Conservation (phyloP, 2,797 vertebrate genomes). For the Odontamblyopus lacepedii region DNA sequence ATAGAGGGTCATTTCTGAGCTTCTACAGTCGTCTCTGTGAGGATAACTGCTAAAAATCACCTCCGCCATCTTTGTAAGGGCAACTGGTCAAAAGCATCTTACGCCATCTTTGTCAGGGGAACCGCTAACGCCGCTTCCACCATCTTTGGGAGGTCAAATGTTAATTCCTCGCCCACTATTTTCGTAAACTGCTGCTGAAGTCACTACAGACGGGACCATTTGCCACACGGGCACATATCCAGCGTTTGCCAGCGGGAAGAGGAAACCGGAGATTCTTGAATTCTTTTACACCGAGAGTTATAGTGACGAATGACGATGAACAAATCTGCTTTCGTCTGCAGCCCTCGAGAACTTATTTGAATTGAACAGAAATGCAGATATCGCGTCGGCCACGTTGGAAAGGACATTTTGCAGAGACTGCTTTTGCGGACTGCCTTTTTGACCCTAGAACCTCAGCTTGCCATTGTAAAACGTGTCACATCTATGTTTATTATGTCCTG, state of each 20-base stretch:
- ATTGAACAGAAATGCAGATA: background rate
- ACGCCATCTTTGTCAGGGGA: too few relatives aligned
- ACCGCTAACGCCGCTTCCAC: too few relatives aligned
- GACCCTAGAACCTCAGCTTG: conserved; percentile 63
- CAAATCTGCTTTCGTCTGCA: conserved; percentile 20
- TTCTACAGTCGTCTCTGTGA: background rate
- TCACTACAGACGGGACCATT: conserved; percentile 1
- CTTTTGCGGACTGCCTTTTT: conserved; percentile 42
- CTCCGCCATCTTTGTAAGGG: too few relatives aligned
- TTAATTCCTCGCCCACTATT: background rate
- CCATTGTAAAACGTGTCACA: conserved; percentile 53
- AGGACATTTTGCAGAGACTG: conserved; percentile 6
- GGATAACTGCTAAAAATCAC: background rate
- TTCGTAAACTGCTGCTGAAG: background rate
- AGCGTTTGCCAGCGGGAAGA: conserved; percentile 17
- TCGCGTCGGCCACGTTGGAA: conserved; percentile 4
- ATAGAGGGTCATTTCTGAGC: background rate
- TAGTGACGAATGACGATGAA: conserved; percentile 34
- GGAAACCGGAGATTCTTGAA: conserved; percentile 25
- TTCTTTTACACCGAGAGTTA: conserved; percentile 19
- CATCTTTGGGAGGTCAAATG: too few relatives aligned
- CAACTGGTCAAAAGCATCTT: too few relatives aligned
- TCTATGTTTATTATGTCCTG: conserved; percentile 52
- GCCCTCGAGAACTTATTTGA: background rate
- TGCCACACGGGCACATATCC: conserved; percentile 29